Percentiles rank a stretch among this genome's conserved stretches.
Evolutionary conservation across 2,113 vertebrate species (phyloP).

Genomic region (Melanerpes formicivorus): DNA sequence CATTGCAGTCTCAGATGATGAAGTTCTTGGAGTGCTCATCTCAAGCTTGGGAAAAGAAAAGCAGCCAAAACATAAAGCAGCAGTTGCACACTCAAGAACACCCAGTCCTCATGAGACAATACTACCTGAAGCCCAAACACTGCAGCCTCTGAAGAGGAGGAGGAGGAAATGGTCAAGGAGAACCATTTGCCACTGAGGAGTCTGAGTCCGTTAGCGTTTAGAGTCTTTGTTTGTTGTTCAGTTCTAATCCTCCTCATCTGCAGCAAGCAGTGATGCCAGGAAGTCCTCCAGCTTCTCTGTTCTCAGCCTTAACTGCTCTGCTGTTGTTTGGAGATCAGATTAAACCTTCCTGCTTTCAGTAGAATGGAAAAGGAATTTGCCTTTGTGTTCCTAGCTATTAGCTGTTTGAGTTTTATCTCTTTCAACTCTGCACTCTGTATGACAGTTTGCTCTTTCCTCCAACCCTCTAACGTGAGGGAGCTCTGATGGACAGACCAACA

Average conservation of each 20-base stretch:
- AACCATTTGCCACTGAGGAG: neutral
- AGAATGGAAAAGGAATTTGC: neutral
- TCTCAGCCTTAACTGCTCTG: neutral
- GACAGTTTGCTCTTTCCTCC: neutral
- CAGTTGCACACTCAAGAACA: neutral
- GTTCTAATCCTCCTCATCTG: neutral
- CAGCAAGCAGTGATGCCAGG: neutral
- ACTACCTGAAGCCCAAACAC: neutral
- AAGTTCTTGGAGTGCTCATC: neutral
- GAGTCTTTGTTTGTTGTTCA: neutral
- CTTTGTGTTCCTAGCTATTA: neutral
- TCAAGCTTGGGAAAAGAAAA: neutral
- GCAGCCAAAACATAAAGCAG: neutral
- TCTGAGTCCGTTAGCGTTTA: neutral
- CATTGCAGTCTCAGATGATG: neutral
- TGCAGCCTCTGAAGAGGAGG: neutral
- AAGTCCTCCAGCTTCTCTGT: neutral
- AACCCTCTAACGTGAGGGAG: neutral
- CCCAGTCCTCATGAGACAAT: neutral
- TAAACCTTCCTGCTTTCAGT: neutral
- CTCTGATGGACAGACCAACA: rapidly evolving
- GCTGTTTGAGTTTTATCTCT: neutral
- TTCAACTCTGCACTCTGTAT: neutral
- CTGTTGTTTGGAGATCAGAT: neutral
- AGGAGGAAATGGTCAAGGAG: neutral